Base-by-base conservation (phyloP, 2,113 vertebrate genomes). In the Thinocorus orbignyianus region DNA sequence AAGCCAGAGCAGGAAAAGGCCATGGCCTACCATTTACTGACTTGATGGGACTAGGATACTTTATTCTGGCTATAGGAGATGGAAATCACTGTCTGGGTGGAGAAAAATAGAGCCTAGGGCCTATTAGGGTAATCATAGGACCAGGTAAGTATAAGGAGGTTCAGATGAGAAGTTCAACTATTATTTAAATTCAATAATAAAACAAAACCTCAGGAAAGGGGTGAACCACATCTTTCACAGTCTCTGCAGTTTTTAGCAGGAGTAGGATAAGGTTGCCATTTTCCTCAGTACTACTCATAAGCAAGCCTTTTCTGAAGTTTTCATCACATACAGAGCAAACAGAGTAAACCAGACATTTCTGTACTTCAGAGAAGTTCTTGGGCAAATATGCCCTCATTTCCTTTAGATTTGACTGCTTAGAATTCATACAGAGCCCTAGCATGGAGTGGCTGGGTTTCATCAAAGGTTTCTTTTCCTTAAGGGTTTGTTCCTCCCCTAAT, bases 391-490 rank as follows among this genome's bases (percentile, higher is more conserved):
- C 17, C 28, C 42, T 92, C 71, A 86, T 93, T 94, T 95, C 15
- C 52, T 93, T 94, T 76, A 93, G 60, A 88, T 78, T 25, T 2
- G 5, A 33, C 55, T 74, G 79, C 88, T 88, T 65, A 88, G 86
- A 86, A 93, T 88, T 94, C 65, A 57, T 73, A 68, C 39, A 83
- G 77, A 55, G 48, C 24, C 52, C n/a, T 88, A 86, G 52, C 48
- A 88, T 17, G 35, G 57, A 17, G 60, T 93, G 69, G 35, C 35
- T 93, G 64, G 30, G 61, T 96, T 88, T 93, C 0, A 2, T 96
- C 69, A 88, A 79, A 86, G 12, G 8, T 92, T 95, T 91, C 48
- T 86, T 92, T 92, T 46, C 64, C 90, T 88, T 61, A 81, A 92
- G 80, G 72, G 13, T 83, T 90, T 84, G 57, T 90, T 92, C 82